Base-by-base conservation (phyloP, 2,888 invertebrate species). In the Netelia fuscicornis region DNA sequence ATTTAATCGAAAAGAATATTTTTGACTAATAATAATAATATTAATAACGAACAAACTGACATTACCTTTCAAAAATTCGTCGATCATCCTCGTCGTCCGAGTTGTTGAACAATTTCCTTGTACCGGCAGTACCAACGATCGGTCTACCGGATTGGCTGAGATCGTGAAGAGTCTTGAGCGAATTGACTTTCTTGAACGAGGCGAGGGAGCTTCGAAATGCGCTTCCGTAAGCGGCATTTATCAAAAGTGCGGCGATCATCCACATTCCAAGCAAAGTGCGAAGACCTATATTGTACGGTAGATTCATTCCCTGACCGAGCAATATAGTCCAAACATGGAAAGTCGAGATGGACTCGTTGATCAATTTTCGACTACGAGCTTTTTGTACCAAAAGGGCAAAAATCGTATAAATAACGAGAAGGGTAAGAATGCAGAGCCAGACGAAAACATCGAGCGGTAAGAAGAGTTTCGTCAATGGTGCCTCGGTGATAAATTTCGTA, bases 271-370 rank as follows among this genome's bases (percentile, higher is more conserved):
- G 30, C 1, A 78, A 52, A 8, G 62, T 52, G 37, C 78, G 78
- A 37, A 78, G 20, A n/a, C 78, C 78, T 0, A 70, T 13, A 1
- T 78, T 78, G 0, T 13, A 1, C 0, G 78, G 78, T 17, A 9
- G 13, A 3, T 17, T 56, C 11, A 70, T 52, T 5, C 70, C 37
- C 52, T 70, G 62, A n/a, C 62, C 23, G 9, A 78, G 52, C 2
- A 78, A 58, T 13, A 78, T 70, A n/a, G 78, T 60, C 78, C 78
- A 78, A 8, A 78, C 23, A 20, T 70, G 11, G 44, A 78, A 78
- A 17, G 48, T 30, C 62, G 10, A 20, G n/a, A 70, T 62, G 0
- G 70, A 52, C 37, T 78, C 70, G 1, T 11, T 10, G 60, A 70
- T 62, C 62, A 70, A 25, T 2, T 70, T 70, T 20, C 9, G 44